A percentile compares a stretch with the other conserved stretches of the same genome.
phyloP scores from a whole-genome alignment of 1,140 invertebrate species.

The Sarcophaga peregrina region DNA sequence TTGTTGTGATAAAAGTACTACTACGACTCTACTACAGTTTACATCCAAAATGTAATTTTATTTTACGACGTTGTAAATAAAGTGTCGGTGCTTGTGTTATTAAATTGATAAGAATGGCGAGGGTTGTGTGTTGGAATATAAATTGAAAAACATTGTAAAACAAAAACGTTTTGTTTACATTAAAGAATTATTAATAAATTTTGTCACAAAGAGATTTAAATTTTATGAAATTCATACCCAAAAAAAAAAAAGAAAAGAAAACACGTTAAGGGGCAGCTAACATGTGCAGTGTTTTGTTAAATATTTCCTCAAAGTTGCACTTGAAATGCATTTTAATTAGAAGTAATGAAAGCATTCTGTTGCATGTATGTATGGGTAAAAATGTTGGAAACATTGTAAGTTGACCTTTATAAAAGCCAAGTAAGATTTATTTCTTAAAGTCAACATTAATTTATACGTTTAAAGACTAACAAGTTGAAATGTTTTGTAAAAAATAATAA shows the following conservation, averaged over 20 bases:
- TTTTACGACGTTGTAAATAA: not conserved
- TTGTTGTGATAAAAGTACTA: not conserved
- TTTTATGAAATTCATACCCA: not conserved
- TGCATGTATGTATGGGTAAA: too few relatives aligned
- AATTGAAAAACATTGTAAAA: not conserved
- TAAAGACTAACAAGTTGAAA: too few relatives aligned
- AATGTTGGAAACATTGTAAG: too few relatives aligned
- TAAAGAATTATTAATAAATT: too few relatives aligned
- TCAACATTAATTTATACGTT: too few relatives aligned
- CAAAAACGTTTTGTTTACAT: too few relatives aligned
- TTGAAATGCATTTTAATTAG: slow-evolving; percentile 7
- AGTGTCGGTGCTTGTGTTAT: not conserved
- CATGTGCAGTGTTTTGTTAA: not conserved
- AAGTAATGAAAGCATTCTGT: not conserved
- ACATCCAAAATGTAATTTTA: not conserved
- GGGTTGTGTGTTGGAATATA: not conserved
- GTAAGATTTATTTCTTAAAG: too few relatives aligned
- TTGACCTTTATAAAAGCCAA: too few relatives aligned
- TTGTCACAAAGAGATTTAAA: not conserved
- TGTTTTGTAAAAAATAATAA: too few relatives aligned
- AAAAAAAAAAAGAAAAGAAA: too few relatives aligned
- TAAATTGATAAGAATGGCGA: slow-evolving; percentile 8
- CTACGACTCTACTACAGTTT: too few relatives aligned
- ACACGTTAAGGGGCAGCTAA: too few relatives aligned
- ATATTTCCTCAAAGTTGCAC: slow-evolving; percentile 10